A percentile compares a stretch with the other conserved stretches of the same genome.
These are phyloP conservation scores for Netelia melanura DNA, from an alignment of 2,888 invertebrate genomes.

Conservation along the genomic window DNA sequence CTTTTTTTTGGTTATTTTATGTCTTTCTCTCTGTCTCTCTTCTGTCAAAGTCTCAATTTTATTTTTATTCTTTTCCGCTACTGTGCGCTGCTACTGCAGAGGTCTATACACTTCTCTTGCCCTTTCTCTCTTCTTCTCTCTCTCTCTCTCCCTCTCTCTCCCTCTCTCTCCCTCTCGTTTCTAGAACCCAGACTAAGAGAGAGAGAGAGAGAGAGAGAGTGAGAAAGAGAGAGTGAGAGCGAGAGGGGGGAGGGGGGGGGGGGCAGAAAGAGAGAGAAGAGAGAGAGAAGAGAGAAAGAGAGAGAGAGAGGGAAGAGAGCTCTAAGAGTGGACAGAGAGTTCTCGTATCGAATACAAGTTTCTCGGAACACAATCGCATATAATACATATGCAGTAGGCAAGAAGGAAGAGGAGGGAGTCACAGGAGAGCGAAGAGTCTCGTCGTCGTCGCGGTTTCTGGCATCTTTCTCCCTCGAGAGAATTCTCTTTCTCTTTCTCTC, in stretches of 20 bases:
- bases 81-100: constrained; percentile 49
- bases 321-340: constrained; percentile 71
- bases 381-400: constrained; percentile 84
- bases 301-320: constrained; percentile 63
- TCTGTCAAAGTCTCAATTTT: constrained; percentile 53
- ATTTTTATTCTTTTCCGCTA: constrained; percentile 58
- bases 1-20: constrained; percentile 15
- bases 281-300: not conserved
- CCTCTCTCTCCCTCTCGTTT: constrained; percentile 57
- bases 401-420: constrained; percentile 58
- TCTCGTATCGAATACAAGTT: constrained; percentile 77
- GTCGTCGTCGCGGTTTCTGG: constrained; percentile 61
- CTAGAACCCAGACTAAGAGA: constrained; percentile 20
- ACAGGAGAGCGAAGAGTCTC: constrained; percentile 53
- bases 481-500: not conserved
- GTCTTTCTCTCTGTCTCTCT: constrained; percentile 15
- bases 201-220: constrained; percentile 54
- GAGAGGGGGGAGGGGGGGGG: too few relatives aligned
- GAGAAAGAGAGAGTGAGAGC: too few relatives aligned
- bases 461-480: constrained; percentile 18
- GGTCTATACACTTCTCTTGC: constrained; percentile 51
- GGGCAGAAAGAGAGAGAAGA: too few relatives aligned
- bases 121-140: constrained; percentile 4
- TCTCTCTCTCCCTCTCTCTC: not conserved
- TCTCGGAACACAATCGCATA: constrained; percentile 84